Evolutionary conservation across 2,888 invertebrate species (phyloP).

Genomic region (Hedya salicella): DNA sequence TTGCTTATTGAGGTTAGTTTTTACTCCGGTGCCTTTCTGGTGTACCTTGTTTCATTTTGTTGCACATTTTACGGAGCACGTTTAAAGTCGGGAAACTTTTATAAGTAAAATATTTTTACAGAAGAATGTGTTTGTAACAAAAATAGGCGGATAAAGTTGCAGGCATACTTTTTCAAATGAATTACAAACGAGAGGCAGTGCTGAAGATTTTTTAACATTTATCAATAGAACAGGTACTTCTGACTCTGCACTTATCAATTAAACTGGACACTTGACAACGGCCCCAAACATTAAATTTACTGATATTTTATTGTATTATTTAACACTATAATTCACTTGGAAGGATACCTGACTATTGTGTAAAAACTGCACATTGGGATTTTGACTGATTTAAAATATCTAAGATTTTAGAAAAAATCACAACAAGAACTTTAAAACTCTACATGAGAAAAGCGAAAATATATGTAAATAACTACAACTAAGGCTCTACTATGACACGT

Average conservation of each 20-base stretch:
- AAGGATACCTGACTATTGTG: conserved; percentile 4
- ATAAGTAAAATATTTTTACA: not conserved
- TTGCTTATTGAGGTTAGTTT: conserved; percentile 61
- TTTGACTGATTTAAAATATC: not conserved
- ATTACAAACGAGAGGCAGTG: conserved; percentile 6
- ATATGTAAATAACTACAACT: conserved; percentile 10
- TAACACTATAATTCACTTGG: conserved; percentile 18
- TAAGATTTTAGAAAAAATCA: conserved; percentile 27
- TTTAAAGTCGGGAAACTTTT: not conserved
- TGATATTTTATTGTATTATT: conserved; percentile 16
- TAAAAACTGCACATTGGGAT: not conserved
- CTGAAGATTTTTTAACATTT: conserved; percentile 58
- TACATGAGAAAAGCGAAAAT: conserved; percentile 40
- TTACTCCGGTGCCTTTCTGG: not conserved
- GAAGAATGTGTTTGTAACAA: not conserved
- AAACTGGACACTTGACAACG: conserved; percentile 25
- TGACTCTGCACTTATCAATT: conserved; percentile 58
- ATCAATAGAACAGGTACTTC: conserved; percentile 64
- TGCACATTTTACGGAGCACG: not conserved
- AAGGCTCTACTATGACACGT: conserved; percentile 30
- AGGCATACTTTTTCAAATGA: not conserved
- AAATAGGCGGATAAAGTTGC: not conserved
- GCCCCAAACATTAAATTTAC: conserved; percentile 21
- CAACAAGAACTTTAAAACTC: conserved; percentile 36
- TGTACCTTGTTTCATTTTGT: not conserved